Conservation (phyloP, 2,113 vertebrate species). For the Tachuris rubrigastra region DNA sequence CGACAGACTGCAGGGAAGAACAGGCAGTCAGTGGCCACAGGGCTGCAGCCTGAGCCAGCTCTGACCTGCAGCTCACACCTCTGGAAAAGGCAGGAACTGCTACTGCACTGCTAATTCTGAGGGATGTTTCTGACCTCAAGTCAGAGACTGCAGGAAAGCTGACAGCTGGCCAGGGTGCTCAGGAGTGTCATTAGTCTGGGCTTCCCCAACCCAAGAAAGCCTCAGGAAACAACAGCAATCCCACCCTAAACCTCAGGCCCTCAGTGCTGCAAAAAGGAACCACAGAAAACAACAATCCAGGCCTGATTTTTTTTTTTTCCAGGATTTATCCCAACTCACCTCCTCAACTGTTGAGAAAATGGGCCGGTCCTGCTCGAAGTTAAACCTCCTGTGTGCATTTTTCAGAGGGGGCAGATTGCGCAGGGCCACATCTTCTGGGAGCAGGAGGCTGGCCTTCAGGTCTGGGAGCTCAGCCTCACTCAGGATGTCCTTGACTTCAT, state of each 20-base stretch:
- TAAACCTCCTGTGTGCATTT: constrained; percentile 83
- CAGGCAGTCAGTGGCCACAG: neutral
- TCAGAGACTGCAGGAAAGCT: neutral
- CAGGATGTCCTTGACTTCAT: constrained; percentile 81
- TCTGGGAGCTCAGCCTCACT: constrained; percentile 83
- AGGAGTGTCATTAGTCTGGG: neutral
- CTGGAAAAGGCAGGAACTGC: neutral
- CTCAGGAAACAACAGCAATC: neutral
- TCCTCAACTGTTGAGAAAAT: constrained; percentile 86
- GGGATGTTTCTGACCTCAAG: neutral
- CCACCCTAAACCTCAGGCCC: neutral
- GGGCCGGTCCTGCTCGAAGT: constrained; percentile 79
- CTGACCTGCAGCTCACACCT: accelerated
- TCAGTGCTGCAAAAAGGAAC: neutral
- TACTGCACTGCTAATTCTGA: neutral
- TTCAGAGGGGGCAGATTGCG: constrained; percentile 87
- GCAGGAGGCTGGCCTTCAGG: constrained; percentile 79
- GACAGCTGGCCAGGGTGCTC: neutral
- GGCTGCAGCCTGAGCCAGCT: neutral
- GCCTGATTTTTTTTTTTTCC: neutral
- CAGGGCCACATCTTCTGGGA: constrained; percentile 91
- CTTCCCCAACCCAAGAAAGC: neutral
- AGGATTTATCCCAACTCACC: constrained; percentile 68
- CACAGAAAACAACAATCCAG: neutral
- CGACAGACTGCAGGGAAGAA: constrained; percentile 77